These are phyloP conservation scores for Lanistes nyassanus DNA, from an alignment of 1,140 invertebrate genomes.

Conservation along the genomic window DNA sequence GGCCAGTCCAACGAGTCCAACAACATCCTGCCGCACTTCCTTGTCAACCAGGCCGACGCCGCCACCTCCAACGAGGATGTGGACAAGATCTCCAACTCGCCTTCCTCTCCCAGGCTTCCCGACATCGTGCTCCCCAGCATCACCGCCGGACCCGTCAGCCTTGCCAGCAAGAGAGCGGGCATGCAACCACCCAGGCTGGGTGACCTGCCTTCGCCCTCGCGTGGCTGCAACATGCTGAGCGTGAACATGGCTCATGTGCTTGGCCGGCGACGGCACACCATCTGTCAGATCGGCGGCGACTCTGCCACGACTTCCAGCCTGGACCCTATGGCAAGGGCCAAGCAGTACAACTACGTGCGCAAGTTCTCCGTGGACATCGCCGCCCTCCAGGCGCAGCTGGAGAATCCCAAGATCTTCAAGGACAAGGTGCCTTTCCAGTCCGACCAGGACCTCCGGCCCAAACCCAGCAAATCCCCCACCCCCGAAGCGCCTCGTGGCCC, in stretches of 20 bases:
- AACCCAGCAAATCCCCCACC: slow-evolving; percentile 21
- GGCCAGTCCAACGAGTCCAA: slow-evolving; percentile 3
- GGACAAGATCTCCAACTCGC: slow-evolving; percentile 18
- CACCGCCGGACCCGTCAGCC: background rate
- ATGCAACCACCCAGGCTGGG: slow-evolving; percentile 35
- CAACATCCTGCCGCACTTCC: slow-evolving; percentile 5
- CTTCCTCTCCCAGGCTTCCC: slow-evolving; percentile 21
- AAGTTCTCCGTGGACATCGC: slow-evolving; percentile 65
- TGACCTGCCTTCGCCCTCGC: slow-evolving; percentile 24
- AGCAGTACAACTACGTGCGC: slow-evolving; percentile 62
- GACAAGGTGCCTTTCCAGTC: slow-evolving; percentile 58
- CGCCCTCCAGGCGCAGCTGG: slow-evolving; percentile 62
- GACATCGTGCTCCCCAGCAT: slow-evolving; percentile 26
- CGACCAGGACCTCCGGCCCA: slow-evolving; percentile 41
- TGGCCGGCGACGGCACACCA: slow-evolving; percentile 56
- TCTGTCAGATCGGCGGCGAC: slow-evolving; percentile 56
- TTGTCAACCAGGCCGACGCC: slow-evolving; percentile 16
- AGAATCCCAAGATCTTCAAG: slow-evolving; percentile 61
- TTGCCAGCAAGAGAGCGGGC: slow-evolving; percentile 32
- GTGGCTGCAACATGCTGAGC: slow-evolving; percentile 39
- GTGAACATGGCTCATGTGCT: slow-evolving; percentile 54
- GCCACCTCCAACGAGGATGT: slow-evolving; percentile 20
- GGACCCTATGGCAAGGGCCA: slow-evolving; percentile 41
- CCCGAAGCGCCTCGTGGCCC: slow-evolving; percentile 6
- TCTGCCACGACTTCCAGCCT: slow-evolving; percentile 17